phyloP scores from a whole-genome alignment of 2,113 vertebrate genomes.

The Gila orcuttii region DNA sequence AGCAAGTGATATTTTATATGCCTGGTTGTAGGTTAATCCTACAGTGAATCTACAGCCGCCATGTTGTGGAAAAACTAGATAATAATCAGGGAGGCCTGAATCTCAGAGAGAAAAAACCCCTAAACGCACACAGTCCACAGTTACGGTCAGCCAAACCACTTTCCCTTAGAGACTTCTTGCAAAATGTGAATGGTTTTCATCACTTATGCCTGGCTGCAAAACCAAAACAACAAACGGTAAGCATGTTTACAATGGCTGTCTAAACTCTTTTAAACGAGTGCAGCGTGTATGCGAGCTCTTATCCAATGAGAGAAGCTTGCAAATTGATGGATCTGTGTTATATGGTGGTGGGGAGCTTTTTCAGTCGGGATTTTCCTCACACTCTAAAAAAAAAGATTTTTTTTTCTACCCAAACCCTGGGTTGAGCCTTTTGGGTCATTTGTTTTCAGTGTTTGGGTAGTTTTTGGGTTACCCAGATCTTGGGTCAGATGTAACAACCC shows the following conservation, averaged over 20 bases:
- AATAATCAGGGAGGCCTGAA: neutral
- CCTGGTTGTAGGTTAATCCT: conserved; percentile 42
- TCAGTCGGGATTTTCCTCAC: conserved; percentile 24
- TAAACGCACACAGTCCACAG: conserved; percentile 1
- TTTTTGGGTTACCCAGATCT: no score
- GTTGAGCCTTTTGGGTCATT: no score
- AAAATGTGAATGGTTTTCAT: conserved; percentile 20
- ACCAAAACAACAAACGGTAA: neutral
- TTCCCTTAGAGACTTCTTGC: neutral
- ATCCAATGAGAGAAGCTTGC: neutral
- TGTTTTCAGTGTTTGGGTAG: no score
- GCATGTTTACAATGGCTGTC: conserved; percentile 1
- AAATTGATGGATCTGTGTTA: neutral
- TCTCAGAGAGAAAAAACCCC: neutral
- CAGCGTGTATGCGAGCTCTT: neutral
- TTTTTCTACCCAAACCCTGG: no score
- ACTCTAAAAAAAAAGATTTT: no score
- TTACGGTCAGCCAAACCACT: conserved; percentile 20
- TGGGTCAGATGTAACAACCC: no score
- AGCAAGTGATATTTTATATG: conserved; percentile 13
- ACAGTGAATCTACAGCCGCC: conserved; percentile 19
- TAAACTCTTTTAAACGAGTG: neutral
- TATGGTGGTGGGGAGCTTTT: neutral
- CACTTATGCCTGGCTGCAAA: conserved; percentile 1
- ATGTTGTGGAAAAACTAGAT: conserved; percentile 3